Conservation (phyloP, 2,113 vertebrate species). For the Rhinopomastus cyanomelas region DNA sequence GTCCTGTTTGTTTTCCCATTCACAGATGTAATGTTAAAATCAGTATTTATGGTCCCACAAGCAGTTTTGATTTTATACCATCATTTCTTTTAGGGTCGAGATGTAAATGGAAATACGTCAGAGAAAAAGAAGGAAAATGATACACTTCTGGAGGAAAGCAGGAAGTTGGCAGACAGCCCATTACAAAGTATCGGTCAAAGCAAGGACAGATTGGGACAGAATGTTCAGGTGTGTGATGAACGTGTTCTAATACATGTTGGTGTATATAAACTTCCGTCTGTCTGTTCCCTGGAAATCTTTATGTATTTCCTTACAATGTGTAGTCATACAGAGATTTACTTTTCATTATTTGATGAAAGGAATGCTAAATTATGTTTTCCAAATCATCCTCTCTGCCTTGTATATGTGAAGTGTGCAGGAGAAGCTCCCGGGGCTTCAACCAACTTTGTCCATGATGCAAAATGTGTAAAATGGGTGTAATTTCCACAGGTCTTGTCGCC, state of each 20-base stretch:
- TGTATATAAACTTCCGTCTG: rapidly evolving
- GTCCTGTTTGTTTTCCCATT: neutral
- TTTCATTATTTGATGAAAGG: neutral
- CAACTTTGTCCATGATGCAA: neutral
- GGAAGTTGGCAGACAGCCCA: neutral
- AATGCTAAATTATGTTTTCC: neutral
- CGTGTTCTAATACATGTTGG: neutral
- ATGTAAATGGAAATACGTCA: conserved; percentile 16
- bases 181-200: neutral
- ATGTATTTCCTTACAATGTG: neutral
- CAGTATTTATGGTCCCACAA: neutral
- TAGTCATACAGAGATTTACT: neutral
- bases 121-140: neutral
- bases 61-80: neutral
- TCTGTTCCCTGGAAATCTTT: neutral
- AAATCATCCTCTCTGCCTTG: neutral
- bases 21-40: neutral
- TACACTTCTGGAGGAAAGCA: neutral
- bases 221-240: neutral
- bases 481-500: conserved; percentile 38
- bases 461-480: conserved; percentile 29
- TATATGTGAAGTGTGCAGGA: neutral
- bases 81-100: conserved; percentile 14
- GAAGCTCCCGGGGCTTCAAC: neutral
- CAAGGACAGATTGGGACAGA: neutral